A percentile compares a stretch with the other conserved stretches of the same genome.
Conservation (phyloP, 2,888 invertebrate species). For the Clivina fossor region DNA sequence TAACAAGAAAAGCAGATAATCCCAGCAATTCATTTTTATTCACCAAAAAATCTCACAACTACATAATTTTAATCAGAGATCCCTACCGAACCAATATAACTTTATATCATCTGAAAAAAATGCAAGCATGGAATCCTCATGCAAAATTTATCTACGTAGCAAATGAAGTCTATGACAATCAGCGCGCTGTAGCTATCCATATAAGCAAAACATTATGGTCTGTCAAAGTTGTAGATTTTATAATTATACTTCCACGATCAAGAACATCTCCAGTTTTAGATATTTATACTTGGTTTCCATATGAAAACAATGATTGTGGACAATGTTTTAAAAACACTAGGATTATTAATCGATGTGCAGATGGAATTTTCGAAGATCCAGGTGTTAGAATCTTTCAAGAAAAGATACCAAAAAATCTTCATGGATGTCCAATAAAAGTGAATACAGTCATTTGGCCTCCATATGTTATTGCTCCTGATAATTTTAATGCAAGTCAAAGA, state of each 20-base stretch:
- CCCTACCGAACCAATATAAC: not conserved
- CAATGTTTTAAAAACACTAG: constrained; percentile 6
- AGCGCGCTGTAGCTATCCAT: not conserved
- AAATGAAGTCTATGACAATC: constrained; percentile 1
- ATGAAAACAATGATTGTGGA: constrained; percentile 15
- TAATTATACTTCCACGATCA: constrained; percentile 15
- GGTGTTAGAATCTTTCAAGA: constrained; percentile 40
- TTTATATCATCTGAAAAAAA: not conserved
- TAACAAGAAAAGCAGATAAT: constrained; percentile 1
- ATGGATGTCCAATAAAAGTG: constrained; percentile 46
- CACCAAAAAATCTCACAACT: constrained; percentile 2
- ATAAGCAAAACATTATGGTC: constrained; percentile 17
- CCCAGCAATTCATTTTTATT: not conserved
- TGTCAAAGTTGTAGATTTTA: constrained; percentile 4
- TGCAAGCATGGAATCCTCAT: constrained; percentile 21
- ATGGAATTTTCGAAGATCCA: constrained; percentile 35
- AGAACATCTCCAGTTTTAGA: not conserved
- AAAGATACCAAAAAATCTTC: constrained; percentile 45
- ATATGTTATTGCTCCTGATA: constrained; percentile 44
- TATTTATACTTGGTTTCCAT: constrained; percentile 26
- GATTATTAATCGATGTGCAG: constrained; percentile 27
- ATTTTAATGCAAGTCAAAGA: constrained; percentile 31
- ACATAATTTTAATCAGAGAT: constrained; percentile 1
- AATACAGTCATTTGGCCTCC: constrained; percentile 48
- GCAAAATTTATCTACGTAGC: constrained; percentile 23